These are phyloP conservation scores for Drosophila teissieri DNA, from an alignment of 1,140 invertebrate species.

Conservation along the genomic window DNA sequence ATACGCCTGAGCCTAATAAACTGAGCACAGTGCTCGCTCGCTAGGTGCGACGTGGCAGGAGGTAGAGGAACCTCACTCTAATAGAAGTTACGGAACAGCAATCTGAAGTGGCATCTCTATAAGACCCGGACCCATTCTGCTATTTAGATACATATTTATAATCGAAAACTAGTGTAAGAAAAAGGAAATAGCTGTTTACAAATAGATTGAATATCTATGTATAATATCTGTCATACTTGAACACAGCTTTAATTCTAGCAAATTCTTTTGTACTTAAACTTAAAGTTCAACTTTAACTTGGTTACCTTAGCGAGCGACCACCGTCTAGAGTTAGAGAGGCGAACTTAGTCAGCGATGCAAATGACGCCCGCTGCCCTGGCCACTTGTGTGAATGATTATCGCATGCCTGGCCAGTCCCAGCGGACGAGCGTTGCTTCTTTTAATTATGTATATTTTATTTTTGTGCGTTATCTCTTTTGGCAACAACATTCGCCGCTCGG, in stretches of 20 bases:
- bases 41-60: neutral
- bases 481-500: constrained; percentile 48
- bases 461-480: constrained; percentile 65
- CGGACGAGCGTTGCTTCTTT: constrained; percentile 34
- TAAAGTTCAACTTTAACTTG: neutral
- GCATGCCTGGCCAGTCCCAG: constrained; percentile 16
- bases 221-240: too few relatives aligned
- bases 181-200: too few relatives aligned
- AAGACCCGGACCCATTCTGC: neutral
- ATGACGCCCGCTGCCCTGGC: neutral
- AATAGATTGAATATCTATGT: too few relatives aligned
- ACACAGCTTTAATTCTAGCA: too few relatives aligned
- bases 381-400: constrained; percentile 47
- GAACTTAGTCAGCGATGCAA: neutral
- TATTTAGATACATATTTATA: too few relatives aligned
- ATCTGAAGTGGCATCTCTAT: too few relatives aligned
- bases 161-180: too few relatives aligned
- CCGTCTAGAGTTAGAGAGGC: neutral
- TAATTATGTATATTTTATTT: constrained; percentile 68
- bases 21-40: constrained; percentile 10
- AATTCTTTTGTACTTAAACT: neutral
- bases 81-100: too few relatives aligned
- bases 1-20: constrained; percentile 18
- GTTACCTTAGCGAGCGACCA: neutral
- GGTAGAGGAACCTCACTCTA: too few relatives aligned